Base-by-base conservation (phyloP, 2,888 invertebrate genomes). In the Drosophila colorata region DNA sequence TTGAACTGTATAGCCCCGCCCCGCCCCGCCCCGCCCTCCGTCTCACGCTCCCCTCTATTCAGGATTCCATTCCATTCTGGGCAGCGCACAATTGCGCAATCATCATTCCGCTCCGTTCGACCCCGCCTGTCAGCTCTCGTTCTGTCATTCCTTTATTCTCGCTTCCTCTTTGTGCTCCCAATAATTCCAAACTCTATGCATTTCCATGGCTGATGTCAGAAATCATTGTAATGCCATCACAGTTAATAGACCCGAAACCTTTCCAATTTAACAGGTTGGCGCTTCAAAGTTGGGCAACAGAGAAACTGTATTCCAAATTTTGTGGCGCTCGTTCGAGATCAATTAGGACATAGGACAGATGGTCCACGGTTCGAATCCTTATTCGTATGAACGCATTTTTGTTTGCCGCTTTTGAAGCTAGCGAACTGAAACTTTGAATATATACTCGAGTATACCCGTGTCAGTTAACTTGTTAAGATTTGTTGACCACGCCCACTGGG, bases 81-180 rank as follows among this genome's bases (percentile, higher is more conserved):
- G 8, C 40, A 18, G 53, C 56, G 66, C 70, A 69, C 81, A 83
- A 83, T 78, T 80, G 69, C 63, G 68, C 80, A 80, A 80, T 86
- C 75, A 77, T 59, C 52, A 56, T 47, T 55, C 16, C 43, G 13
- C 40, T 25, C 18, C 44, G 28, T 18, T 8, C 1, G 7, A 6
- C 1, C 11, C 16, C 18, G 11, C 9, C 28, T 20, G 47, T 25
- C 13, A 49, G 11, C 13, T 31, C 14, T 18, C 28, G 35, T 55
- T 71, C 55, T 31, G 38, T 46, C 49, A 46, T 56, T 59, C 44
- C 13, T 18, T 18, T 28, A 20, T 8, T 35, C 33, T 31, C 11
- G 9, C 20, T 40, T 9, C 11, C 18, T 13, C 14, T 7, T 1
- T 28, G 35, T 9, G 14, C 8, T 5, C 11, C n/a, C 37, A 44